Conservation (phyloP, 37 sponge, comb jelly and placozoan genomes). For the Petrosia ficiformis region DNA sequence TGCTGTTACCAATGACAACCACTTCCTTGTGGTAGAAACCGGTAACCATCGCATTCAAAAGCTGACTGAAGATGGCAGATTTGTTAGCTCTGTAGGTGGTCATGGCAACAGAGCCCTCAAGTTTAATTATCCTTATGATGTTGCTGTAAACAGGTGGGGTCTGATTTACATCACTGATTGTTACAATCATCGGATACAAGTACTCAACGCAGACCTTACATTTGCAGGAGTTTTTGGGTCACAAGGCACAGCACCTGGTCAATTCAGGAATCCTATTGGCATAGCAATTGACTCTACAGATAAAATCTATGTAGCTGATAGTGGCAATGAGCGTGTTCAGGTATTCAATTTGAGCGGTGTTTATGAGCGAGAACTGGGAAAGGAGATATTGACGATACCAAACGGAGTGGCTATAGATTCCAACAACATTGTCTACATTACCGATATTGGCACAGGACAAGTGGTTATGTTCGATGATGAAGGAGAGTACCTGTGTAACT, state of each 20-base stretch:
- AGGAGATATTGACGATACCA: too few species aligned
- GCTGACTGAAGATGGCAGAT: neutral
- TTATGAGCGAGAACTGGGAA: too few species aligned
- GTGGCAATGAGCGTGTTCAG: slow-evolving; percentile 44
- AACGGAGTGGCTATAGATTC: too few species aligned
- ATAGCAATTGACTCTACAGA: slow-evolving; percentile 41
- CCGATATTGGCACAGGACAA: too few species aligned
- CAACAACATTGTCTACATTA: too few species aligned
- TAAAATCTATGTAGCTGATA: slow-evolving; percentile 53
- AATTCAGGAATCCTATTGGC: slow-evolving; percentile 50
- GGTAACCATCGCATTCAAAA: neutral
- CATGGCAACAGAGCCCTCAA: neutral
- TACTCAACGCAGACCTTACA: neutral
- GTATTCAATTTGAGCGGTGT: slow-evolving; percentile 33
- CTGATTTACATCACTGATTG: neutral
- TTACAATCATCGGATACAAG: neutral
- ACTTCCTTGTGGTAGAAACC: neutral
- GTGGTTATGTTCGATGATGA: too few species aligned
- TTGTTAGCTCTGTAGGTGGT: neutral
- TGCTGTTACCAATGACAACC: neutral
- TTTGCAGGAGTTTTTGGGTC: slow-evolving; percentile 25
- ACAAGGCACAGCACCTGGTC: slow-evolving; percentile 24
- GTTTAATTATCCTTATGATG: neutral
- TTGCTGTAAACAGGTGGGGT: neutral
- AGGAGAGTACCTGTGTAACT: too few species aligned